phyloP scores from a whole-genome alignment of 2,888 invertebrate genomes.

The Zelleria hepariella region DNA sequence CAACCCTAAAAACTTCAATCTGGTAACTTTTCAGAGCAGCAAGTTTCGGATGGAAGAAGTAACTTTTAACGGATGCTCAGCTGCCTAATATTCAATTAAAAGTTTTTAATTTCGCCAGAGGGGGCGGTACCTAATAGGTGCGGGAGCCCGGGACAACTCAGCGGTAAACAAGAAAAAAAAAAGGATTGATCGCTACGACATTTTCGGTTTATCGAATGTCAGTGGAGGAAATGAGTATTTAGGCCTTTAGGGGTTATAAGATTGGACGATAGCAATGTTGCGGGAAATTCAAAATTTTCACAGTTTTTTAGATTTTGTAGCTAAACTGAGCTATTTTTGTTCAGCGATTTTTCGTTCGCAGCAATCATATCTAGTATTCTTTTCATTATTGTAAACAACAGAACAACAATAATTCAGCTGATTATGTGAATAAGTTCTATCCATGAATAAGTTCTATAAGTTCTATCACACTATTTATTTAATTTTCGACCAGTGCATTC shows the following conservation, averaged over 20 bases:
- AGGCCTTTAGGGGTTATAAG: background rate
- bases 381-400: too few relatives aligned
- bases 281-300: too few relatives aligned
- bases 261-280: too few relatives aligned
- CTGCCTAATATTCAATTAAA: constrained; percentile 65
- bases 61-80: constrained; percentile 39
- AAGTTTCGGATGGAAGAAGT: constrained; percentile 30
- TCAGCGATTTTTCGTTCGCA: too few relatives aligned
- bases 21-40: constrained; percentile 30
- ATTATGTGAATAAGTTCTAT: too few relatives aligned
- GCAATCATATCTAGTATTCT: too few relatives aligned
- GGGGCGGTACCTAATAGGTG: constrained; percentile 48
- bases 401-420: too few relatives aligned
- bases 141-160: constrained; percentile 26
- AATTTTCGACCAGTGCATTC: too few relatives aligned
- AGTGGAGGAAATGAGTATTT: too few relatives aligned
- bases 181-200: background rate
- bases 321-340: background rate
- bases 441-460: too few relatives aligned
- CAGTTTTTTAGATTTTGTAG: too few relatives aligned
- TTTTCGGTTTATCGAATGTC: background rate
- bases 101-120: constrained; percentile 53
- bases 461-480: too few relatives aligned
- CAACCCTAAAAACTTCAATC: constrained; percentile 23
- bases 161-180: background rate